These are phyloP conservation scores for Heterohyrax brucei DNA, from an alignment of 2,797 vertebrate species.

Conservation along the genomic window DNA sequence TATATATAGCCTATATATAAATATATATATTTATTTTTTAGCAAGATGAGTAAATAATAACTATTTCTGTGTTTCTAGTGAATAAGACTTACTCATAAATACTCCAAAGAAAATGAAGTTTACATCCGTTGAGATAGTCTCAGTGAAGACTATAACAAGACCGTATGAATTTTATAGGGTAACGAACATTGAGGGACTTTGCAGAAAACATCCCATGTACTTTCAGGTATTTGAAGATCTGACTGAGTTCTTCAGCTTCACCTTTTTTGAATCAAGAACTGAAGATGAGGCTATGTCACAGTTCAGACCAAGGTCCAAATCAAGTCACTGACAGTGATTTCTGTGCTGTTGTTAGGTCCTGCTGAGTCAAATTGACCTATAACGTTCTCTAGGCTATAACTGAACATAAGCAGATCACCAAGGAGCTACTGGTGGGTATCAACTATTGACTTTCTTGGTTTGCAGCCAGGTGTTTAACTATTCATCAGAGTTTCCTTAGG, in stretches of 20 bases:
- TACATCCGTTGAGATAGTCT: background rate
- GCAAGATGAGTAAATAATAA: background rate
- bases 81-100: background rate
- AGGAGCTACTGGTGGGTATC: background rate
- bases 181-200: background rate
- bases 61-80: background rate
- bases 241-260: background rate
- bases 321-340: background rate
- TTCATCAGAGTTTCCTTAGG: background rate
- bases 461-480: background rate
- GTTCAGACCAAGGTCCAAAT: background rate
- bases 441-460: background rate
- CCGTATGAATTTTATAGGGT: rapidly evolving
- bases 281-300: background rate
- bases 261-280: background rate
- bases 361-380: background rate
- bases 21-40: background rate
- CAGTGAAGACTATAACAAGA: background rate
- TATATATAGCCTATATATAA: no score
- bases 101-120: background rate
- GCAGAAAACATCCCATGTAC: background rate
- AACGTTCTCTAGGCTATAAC: background rate
- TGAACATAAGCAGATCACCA: background rate
- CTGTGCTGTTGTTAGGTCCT: background rate
- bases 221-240: background rate